Evolutionary conservation across 2,113 vertebrate genomes (phyloP), one percentile per base, ranked within the genome.

Genomic region (Melospiza georgiana): DNA sequence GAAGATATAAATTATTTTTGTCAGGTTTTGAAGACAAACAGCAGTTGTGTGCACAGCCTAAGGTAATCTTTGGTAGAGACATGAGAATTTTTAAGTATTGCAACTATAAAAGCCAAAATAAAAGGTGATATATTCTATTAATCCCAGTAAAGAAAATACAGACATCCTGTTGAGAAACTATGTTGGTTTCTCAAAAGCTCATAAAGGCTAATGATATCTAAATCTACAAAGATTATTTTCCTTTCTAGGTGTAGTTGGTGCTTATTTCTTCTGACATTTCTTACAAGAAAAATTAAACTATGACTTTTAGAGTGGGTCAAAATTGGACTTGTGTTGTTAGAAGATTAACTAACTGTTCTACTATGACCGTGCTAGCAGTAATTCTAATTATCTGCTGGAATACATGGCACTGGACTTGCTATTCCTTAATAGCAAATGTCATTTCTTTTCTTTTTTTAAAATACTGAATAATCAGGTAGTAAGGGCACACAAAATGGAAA

Each of bases 271-370:
- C 69, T 67, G 18, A 62, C 22, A 86, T 21, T 18, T 5, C 1
- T 85, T 82, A 75, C 51, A 91, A 66, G 76, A 71, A 87, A 77
- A 87, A 65, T 30, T 52, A 39, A 81, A 62, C n/a, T 55, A 66
- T 73, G 59, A 93, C 68, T 92, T 68, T 81, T 39, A 66, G 41
- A 69, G 7, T 12, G 21, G 46, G 41, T 61, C 30, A 66, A 52
- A 61, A 78, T 84, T 58, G 55, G 35, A 43, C 33, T 77, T 61
- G 22, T 0, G 1, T 31, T 87, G 37, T 74, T 69, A 18, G 41
- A 69, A 73, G 44, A 73, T 77, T 59, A 78, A 61, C 13, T 55
- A 67, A 49, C 24, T 73, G 43, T 80, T 90, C 31, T 77, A 41
- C 19, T 66, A 33, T 58, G 52, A 49, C 24, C 0, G 0, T 51